A percentile compares a stretch with the other conserved stretches of the same genome.
Evolutionary conservation across 2,888 invertebrate species (phyloP).

Genomic region (Dicycla oo): DNA sequence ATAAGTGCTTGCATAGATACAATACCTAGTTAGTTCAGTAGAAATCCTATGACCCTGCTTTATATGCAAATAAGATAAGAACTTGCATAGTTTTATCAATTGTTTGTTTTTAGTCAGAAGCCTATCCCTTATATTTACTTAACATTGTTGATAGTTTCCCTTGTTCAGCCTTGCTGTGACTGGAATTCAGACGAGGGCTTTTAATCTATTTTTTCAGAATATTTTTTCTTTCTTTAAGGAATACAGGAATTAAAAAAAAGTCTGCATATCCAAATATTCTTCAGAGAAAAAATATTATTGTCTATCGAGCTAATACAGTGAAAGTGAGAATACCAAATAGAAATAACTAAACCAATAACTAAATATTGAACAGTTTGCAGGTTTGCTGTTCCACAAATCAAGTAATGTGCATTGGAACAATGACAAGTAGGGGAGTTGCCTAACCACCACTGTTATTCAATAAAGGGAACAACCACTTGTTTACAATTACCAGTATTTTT

Average conservation of each 20-base stretch:
- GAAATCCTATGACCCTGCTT: slow-evolving; percentile 34
- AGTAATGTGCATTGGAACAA: slow-evolving; percentile 42
- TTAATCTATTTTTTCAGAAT: not conserved
- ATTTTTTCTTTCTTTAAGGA: not conserved
- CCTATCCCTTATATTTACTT: slow-evolving; percentile 22
- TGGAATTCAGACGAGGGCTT: not conserved
- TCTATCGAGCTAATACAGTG: not conserved
- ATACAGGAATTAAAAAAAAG: not conserved
- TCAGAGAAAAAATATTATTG: not conserved
- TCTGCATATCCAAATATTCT: not conserved
- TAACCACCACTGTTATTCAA: slow-evolving; percentile 36
- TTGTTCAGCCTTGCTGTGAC: not conserved
- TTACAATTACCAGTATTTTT: slow-evolving; percentile 37
- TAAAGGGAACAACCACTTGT: slow-evolving; percentile 44
- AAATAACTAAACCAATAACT: slow-evolving; percentile 1
- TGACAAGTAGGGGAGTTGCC: slow-evolving; percentile 46
- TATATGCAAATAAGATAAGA: slow-evolving; percentile 24
- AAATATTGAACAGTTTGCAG: slow-evolving; percentile 9
- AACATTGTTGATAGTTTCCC: slow-evolving; percentile 8
- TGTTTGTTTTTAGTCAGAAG: slow-evolving; percentile 46
- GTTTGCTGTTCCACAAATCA: slow-evolving; percentile 25
- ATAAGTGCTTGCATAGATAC: not conserved
- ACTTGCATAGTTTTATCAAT: slow-evolving; percentile 31
- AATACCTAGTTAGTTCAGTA: slow-evolving; percentile 4
- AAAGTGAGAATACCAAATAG: not conserved